phyloP scores from a whole-genome alignment of 1,140 invertebrate species.

The Oedothorax gibbosus region DNA sequence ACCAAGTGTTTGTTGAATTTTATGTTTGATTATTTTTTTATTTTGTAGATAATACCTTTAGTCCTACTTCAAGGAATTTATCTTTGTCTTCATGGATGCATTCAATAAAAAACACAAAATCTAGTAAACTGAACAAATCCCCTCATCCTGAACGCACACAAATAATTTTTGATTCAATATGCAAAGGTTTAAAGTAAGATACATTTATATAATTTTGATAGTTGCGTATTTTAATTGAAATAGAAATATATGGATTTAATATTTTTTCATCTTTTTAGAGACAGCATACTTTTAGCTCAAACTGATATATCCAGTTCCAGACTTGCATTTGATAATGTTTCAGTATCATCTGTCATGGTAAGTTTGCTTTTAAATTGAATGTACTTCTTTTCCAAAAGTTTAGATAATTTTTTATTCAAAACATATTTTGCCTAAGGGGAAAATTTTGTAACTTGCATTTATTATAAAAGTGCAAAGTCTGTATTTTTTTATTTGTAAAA shows the following conservation, averaged over 20 bases:
- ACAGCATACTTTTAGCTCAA: constrained; percentile 34
- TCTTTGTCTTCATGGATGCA: constrained; percentile 45
- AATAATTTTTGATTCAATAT: constrained; percentile 43
- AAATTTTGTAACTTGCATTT: too few species aligned
- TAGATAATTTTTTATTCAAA: background rate
- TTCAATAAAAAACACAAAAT: constrained; percentile 22
- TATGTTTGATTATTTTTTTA: background rate
- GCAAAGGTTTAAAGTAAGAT: constrained; percentile 47
- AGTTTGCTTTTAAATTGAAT: background rate
- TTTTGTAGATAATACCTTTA: constrained; percentile 16
- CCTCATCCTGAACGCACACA: constrained; percentile 43
- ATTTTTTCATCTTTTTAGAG: constrained; percentile 18
- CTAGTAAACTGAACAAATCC: constrained; percentile 30
- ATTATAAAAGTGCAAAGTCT: too few species aligned
- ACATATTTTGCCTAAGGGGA: too few species aligned
- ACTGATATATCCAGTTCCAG: constrained; percentile 48
- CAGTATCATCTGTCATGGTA: constrained; percentile 51
- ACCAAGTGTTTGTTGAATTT: too few species aligned
- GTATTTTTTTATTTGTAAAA: too few species aligned
- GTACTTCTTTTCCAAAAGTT: background rate
- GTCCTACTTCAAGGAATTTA: constrained; percentile 37
- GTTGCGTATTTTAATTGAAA: background rate
- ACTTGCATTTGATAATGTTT: constrained; percentile 49
- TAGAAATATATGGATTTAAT: background rate
- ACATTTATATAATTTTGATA: constrained; percentile 1